phyloP scores from a whole-genome alignment of 2,888 invertebrate species.

The Pachliopta kotzebuea region DNA sequence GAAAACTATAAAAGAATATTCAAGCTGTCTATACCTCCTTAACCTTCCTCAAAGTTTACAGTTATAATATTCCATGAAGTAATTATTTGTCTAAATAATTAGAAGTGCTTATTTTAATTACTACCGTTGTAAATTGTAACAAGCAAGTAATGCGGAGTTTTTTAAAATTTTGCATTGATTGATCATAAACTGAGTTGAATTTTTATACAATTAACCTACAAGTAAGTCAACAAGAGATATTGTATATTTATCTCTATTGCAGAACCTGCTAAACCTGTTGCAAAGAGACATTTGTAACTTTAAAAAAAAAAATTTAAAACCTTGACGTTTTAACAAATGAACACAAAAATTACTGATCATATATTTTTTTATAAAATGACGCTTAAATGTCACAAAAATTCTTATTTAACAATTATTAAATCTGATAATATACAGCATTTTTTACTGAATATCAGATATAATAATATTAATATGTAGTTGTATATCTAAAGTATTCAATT shows the following conservation, averaged over 20 bases:
- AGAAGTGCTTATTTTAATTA: not conserved
- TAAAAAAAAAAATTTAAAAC: conserved; percentile 8
- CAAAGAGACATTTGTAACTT: not conserved
- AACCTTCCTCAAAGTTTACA: not conserved
- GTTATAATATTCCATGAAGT: not conserved
- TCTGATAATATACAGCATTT: no score
- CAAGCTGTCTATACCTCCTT: not conserved
- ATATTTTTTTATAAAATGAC: not conserved
- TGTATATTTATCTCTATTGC: not conserved
- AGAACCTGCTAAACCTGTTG: conserved; percentile 15
- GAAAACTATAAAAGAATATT: not conserved
- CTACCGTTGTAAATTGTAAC: not conserved
- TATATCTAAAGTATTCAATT: not conserved
- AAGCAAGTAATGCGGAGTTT: no score
- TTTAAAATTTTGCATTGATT: not conserved
- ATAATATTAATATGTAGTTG: not conserved
- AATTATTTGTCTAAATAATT: not conserved
- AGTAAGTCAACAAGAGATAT: not conserved
- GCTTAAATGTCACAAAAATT: not conserved
- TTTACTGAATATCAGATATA: not conserved
- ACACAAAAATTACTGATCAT: not conserved
- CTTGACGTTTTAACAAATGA: conserved; percentile 7
- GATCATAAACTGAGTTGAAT: not conserved
- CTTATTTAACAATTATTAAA: not conserved
- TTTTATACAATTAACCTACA: not conserved